Evolutionary conservation across 2,888 invertebrate species (phyloP).

Genomic region (Nephrotoma appendiculata): DNA sequence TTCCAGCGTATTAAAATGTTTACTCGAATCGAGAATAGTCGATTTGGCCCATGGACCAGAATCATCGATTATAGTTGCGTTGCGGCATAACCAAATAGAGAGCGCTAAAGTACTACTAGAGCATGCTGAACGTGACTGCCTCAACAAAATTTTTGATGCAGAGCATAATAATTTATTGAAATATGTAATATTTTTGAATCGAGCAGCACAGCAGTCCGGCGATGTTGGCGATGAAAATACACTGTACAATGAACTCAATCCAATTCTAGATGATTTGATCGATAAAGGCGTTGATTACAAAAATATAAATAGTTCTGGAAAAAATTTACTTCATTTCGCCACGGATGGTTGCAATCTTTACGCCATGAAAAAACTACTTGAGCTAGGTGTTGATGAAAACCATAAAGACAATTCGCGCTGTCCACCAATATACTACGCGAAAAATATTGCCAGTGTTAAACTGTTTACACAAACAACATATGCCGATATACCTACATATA

Average conservation of each 20-base stretch:
- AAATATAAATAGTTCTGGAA: background rate
- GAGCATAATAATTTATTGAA: background rate
- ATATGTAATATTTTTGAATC: background rate
- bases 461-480: background rate
- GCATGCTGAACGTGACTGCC: background rate
- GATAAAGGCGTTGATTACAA: background rate
- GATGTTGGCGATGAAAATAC: background rate
- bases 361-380: background rate
- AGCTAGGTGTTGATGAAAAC: background rate
- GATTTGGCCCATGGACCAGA: background rate
- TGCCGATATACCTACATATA: background rate
- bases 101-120: background rate
- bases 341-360: background rate
- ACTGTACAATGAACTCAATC: background rate
- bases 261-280: background rate
- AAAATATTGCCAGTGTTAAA: background rate
- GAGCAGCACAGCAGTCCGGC: background rate
- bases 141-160: background rate
- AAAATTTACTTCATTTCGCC: background rate
- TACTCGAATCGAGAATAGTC: background rate
- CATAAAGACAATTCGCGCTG: background rate
- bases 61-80: background rate
- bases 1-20: background rate
- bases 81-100: background rate
- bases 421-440: background rate